Percentiles rank a stretch among this genome's conserved stretches.
Evolutionary conservation across 2,113 vertebrate genomes (phyloP).

Genomic region (Ivindomyrus marchei): DNA sequence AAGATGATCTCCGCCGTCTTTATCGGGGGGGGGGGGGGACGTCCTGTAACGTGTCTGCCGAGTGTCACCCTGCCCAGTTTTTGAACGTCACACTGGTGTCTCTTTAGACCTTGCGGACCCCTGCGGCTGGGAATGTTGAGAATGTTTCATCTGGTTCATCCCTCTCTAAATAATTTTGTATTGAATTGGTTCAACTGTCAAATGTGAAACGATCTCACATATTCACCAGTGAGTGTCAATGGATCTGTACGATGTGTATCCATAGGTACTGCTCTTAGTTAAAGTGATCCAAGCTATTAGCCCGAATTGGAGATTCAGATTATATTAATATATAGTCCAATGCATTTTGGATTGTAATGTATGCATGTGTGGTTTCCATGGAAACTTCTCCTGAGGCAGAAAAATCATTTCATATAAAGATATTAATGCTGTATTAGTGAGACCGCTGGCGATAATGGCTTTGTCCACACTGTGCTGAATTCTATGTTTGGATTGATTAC

Average conservation of each 20-base stretch:
- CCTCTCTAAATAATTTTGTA: background rate
- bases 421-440: background rate
- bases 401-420: background rate
- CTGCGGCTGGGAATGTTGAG: background rate
- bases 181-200: background rate
- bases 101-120: background rate
- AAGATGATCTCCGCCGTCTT: slow-evolving; percentile 14
- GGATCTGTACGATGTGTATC: background rate
- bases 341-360: background rate
- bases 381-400: background rate
- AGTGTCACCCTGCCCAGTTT: slow-evolving; percentile 13
- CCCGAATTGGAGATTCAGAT: background rate
- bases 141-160: background rate
- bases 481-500: background rate
- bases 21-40: background rate
- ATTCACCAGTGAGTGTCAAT: background rate
- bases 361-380: slow-evolving; percentile 12
- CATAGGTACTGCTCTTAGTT: background rate
- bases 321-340: background rate
- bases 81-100: background rate
- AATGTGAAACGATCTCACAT: background rate
- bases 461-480: background rate
- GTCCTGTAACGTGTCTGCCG: slow-evolving; percentile 20
- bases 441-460: background rate
- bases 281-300: background rate